Base-by-base conservation (phyloP, 2,797 vertebrate genomes). In the Hirundo rustica region DNA sequence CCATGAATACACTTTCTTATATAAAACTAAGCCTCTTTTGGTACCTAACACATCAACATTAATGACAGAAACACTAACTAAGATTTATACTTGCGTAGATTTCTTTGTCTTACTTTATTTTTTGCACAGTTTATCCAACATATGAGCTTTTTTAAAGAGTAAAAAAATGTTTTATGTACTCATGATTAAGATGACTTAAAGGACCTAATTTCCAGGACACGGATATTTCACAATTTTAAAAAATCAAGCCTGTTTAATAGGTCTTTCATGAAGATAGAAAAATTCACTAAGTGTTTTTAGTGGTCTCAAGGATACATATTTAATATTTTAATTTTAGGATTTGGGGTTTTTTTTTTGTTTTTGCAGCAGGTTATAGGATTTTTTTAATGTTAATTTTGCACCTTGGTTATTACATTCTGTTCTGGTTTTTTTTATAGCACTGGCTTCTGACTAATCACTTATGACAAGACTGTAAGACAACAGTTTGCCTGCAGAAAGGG, bases 361-460 rank as follows among this genome's bases (percentile, higher is more conserved):
- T 84, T 88, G 65, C 38, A 84, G 42, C 36, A 87, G 13, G 50
- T 88, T 92, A 81, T 3, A 75, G 29, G 20, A 75, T 61, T 76
- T 92, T 82, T 86, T 58, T 71, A 92, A 92, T 3, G 5, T 55
- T 79, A 80, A 77, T 76, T 89, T 92, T 96, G 74, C 53, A 90
- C 83, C 88, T 93, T 73, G 45, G 55, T 79, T 93, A 78, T 85
- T 94, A 82, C 67, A 94, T 89, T 88, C 61, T 68, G 38, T 92
- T 85, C 50, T 45, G 21, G 2, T 4, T 42, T 95, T 95, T 91
- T 93, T 95, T 84, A 83, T 81, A 92, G 88, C 71, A 42, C 66
- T 90, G 40, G 21, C 38, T 95, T 86, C 60, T 95, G 70, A 93
- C 80, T 97, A 95, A 96, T 94, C 70, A 74, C n/a, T 94, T 90